These are phyloP conservation scores for Drosophila obscura DNA, from an alignment of 1,140 invertebrate genomes.

Conservation along the genomic window DNA sequence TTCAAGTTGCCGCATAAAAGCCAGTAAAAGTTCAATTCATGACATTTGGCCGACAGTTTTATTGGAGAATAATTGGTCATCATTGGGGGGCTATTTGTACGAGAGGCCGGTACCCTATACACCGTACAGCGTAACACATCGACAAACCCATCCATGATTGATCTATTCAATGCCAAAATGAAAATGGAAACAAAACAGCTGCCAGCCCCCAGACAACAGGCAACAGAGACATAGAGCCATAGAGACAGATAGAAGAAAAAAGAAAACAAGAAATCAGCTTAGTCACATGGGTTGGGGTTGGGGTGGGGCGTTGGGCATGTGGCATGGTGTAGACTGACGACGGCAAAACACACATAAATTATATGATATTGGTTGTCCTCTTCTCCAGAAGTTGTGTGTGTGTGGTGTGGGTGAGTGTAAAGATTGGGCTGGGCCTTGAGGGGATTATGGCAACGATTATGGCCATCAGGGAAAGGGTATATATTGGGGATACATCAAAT, in stretches of 20 bases:
- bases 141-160: slow-evolving; percentile 64
- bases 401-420: slow-evolving; percentile 9
- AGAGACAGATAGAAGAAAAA: slow-evolving; percentile 27
- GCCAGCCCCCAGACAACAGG: slow-evolving; percentile 31
- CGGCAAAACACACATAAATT: slow-evolving; percentile 53
- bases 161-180: slow-evolving; percentile 74
- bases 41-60: slow-evolving; percentile 75
- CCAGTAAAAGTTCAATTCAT: slow-evolving; percentile 70
- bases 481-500: background rate
- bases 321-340: background rate
- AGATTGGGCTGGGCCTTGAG: slow-evolving; percentile 48
- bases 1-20: slow-evolving; percentile 25
- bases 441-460: slow-evolving; percentile 72
- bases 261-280: slow-evolving; percentile 51
- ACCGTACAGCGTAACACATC: background rate
- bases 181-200: slow-evolving; percentile 75
- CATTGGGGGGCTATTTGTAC: slow-evolving; percentile 76
- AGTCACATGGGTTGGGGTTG: slow-evolving; percentile 42
- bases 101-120: slow-evolving; percentile 33
- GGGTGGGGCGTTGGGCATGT: background rate
- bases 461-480: slow-evolving; percentile 16
- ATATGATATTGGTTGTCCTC: slow-evolving; percentile 62
- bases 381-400: slow-evolving; percentile 1
- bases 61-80: slow-evolving; percentile 81
- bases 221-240: background rate